phyloP scores from a whole-genome alignment of 2,888 invertebrate genomes.

The Diachrysia chrysitis region DNA sequence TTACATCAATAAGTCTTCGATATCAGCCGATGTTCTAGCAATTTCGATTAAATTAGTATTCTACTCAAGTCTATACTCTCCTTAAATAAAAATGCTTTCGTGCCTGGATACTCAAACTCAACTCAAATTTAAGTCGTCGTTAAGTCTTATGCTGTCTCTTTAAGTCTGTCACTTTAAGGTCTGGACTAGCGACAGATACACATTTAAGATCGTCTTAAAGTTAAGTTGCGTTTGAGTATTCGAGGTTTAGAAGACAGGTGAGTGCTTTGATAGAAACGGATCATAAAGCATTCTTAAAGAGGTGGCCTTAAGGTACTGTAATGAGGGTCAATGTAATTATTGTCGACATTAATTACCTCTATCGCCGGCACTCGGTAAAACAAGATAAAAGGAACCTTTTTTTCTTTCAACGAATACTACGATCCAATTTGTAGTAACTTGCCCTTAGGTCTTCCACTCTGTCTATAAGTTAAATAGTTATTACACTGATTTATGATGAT shows the following conservation, averaged over 20 bases:
- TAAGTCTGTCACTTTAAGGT: too few species aligned
- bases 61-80: constrained; percentile 16
- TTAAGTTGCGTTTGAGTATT: too few species aligned
- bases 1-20: constrained; percentile 12
- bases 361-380: constrained; percentile 51
- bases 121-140: background rate
- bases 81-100: constrained; percentile 40
- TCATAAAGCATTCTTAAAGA: constrained; percentile 72
- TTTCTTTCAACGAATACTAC: constrained; percentile 8
- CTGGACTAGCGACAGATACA: too few species aligned
- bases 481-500: background rate
- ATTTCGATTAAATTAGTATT: constrained; percentile 10
- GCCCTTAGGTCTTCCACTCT: background rate
- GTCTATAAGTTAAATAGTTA: background rate
- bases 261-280: constrained; percentile 51
- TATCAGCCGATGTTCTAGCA: background rate
- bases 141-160: too few species aligned
- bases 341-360: constrained; percentile 71
- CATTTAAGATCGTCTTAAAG: too few species aligned
- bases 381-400: constrained; percentile 14
- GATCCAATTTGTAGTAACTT: background rate
- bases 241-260: constrained; percentile 56
- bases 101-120: background rate
- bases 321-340: constrained; percentile 74
- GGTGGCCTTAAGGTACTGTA: constrained; percentile 64